These are phyloP conservation scores for Anguilla megastoma DNA, from an alignment of 2,797 vertebrate genomes.

Conservation along the genomic window DNA sequence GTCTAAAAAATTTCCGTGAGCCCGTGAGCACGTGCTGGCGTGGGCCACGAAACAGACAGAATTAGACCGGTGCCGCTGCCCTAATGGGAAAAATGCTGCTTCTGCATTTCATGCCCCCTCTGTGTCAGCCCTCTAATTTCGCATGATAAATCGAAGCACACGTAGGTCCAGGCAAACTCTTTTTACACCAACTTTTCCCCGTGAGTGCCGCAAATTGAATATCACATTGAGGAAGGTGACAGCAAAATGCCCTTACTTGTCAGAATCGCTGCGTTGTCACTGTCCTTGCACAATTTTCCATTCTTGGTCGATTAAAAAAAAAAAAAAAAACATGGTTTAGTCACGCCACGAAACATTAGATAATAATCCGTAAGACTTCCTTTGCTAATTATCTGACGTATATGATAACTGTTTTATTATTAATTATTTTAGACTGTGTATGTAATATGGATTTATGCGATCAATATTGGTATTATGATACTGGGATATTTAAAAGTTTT, in stretches of 20 bases:
- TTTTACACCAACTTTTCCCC: slow-evolving; percentile 19
- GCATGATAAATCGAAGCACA: slow-evolving; percentile 21
- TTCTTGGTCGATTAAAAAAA: background rate
- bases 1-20: background rate
- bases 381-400: background rate
- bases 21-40: background rate
- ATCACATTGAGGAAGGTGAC: slow-evolving; percentile 35
- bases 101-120: slow-evolving; percentile 16
- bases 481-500: background rate
- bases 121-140: slow-evolving; percentile 27
- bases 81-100: slow-evolving; percentile 26
- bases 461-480: background rate
- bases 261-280: slow-evolving; percentile 4
- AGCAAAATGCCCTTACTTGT: slow-evolving; percentile 20
- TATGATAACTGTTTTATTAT: background rate
- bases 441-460: background rate
- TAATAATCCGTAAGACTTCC: background rate
- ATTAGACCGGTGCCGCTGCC: background rate
- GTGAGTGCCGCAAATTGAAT: slow-evolving; percentile 34
- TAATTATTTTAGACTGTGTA: background rate
- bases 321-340: background rate
- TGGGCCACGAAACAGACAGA: background rate
- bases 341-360: background rate
- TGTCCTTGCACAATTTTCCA: background rate
- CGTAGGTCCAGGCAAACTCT: background rate